A percentile compares a stretch with the other conserved stretches of the same genome.
Evolutionary conservation across 1,140 invertebrate species (phyloP).

Genomic region (Lineus longissimus): DNA sequence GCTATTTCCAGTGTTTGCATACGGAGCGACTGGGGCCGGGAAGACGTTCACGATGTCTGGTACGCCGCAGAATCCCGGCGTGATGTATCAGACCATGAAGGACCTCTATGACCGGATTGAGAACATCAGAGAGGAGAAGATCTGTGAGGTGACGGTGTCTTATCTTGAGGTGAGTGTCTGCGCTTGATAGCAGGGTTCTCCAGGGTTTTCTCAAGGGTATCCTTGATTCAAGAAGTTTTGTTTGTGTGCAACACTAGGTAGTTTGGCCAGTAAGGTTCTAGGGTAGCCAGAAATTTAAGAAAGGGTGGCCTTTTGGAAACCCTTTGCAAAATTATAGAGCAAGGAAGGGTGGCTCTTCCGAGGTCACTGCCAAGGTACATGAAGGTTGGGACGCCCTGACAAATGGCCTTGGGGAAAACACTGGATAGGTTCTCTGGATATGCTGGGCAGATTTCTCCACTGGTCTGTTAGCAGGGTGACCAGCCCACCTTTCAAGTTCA

Average conservation of each 20-base stretch:
- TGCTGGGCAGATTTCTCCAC: no score
- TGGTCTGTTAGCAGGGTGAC: no score
- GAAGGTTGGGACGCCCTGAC: no score
- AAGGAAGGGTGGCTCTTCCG: no score
- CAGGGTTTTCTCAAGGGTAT: not conserved
- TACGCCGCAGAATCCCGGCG: constrained; percentile 70
- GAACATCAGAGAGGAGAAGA: constrained; percentile 47
- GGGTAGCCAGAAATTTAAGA: not conserved
- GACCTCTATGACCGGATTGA: constrained; percentile 73
- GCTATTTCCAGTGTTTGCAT: constrained; percentile 77
- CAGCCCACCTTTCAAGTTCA: no score
- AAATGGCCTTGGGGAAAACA: no score
- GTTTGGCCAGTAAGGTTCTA: not conserved
- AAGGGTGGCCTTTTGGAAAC: not conserved
- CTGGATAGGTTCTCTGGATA: no score
- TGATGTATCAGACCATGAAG: constrained; percentile 83
- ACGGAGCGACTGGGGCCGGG: constrained; percentile 84
- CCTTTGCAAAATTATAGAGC: no score
- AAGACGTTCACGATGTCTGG: constrained; percentile 98
- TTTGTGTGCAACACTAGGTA: no score
- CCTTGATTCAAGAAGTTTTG: constrained; percentile 9
- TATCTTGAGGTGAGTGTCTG: constrained; percentile 59
- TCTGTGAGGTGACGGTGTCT: constrained; percentile 47
- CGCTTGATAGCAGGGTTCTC: not conserved
- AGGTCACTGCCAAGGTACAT: no score